Evolutionary conservation across 2,888 invertebrate species (phyloP).

Genomic region (Lydus trimaculatus): DNA sequence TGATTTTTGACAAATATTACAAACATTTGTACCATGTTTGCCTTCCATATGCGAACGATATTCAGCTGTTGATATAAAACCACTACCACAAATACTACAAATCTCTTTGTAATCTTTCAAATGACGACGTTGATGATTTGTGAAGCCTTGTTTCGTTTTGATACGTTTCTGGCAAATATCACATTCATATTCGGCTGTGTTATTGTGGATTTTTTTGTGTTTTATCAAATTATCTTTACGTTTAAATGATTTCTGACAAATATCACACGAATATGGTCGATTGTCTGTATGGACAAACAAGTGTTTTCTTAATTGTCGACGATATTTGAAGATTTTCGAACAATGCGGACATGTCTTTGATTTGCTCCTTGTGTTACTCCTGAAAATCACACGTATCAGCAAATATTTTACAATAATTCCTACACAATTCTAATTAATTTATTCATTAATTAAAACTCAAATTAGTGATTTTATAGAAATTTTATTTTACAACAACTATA

Average conservation of each 20-base stretch:
- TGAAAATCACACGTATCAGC: neutral
- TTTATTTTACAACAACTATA: neutral
- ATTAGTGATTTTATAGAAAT: neutral
- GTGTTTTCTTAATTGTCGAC: neutral
- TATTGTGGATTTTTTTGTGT: conserved; percentile 32
- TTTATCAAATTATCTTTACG: conserved; percentile 18
- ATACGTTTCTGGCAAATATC: conserved; percentile 31
- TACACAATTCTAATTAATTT: neutral
- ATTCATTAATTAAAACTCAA: neutral
- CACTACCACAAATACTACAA: neutral
- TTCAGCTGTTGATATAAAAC: neutral
- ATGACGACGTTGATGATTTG: neutral
- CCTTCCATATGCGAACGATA: neutral
- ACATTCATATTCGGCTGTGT: conserved; percentile 31
- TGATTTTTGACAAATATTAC: conserved; percentile 24
- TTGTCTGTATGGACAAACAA: neutral
- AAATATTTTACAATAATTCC: neutral
- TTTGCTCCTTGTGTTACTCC: neutral
- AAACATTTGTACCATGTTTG: conserved; percentile 36
- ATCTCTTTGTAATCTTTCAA: neutral
- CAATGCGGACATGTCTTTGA: neutral
- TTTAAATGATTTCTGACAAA: conserved; percentile 5
- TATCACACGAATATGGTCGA: conserved; percentile 3
- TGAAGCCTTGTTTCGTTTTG: neutral
- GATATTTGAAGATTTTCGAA: neutral